Conservation (phyloP, 2,797 vertebrate species). For the Lophius americanus region DNA sequence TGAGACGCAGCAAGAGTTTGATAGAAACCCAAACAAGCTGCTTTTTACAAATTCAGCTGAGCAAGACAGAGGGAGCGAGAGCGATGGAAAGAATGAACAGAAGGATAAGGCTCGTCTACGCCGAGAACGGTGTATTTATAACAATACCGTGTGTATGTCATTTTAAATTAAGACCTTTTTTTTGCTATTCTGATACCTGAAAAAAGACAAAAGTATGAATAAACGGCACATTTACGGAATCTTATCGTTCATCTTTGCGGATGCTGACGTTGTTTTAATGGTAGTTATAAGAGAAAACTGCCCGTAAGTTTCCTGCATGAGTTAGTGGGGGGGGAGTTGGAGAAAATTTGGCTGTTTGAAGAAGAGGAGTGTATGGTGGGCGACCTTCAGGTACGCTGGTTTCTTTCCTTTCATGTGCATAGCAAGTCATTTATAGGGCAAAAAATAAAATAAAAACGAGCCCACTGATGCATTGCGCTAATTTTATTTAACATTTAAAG, state of each 20-base stretch:
- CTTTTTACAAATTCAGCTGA: constrained; percentile 49
- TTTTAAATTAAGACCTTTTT: too few relatives aligned
- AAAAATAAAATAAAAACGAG: constrained; percentile 41
- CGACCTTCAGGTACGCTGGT: constrained; percentile 73
- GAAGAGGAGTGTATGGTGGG: constrained; percentile 48
- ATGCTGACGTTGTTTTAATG: too few relatives aligned
- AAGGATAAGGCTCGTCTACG: not conserved
- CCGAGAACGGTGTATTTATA: too few relatives aligned
- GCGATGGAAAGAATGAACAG: constrained; percentile 12
- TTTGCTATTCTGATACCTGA: too few relatives aligned
- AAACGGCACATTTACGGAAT: too few relatives aligned
- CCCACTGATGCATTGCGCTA: constrained; percentile 75
- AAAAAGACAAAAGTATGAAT: too few relatives aligned
- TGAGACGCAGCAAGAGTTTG: constrained; percentile 29
- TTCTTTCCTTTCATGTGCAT: constrained; percentile 60
- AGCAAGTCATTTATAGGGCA: constrained; percentile 64
- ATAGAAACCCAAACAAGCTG: constrained; percentile 41
- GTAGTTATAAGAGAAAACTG: too few relatives aligned
- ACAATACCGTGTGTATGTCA: too few relatives aligned
- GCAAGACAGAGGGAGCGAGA: constrained; percentile 14
- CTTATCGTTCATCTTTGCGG: too few relatives aligned
- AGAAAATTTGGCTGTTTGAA: constrained; percentile 57
- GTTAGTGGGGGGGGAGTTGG: constrained; percentile 24
- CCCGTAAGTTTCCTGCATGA: constrained; percentile 15
- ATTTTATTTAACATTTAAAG: constrained; percentile 77